Evolutionary conservation across 2,797 vertebrate genomes (phyloP).

Genomic region (Coccyzus lansbergi): DNA sequence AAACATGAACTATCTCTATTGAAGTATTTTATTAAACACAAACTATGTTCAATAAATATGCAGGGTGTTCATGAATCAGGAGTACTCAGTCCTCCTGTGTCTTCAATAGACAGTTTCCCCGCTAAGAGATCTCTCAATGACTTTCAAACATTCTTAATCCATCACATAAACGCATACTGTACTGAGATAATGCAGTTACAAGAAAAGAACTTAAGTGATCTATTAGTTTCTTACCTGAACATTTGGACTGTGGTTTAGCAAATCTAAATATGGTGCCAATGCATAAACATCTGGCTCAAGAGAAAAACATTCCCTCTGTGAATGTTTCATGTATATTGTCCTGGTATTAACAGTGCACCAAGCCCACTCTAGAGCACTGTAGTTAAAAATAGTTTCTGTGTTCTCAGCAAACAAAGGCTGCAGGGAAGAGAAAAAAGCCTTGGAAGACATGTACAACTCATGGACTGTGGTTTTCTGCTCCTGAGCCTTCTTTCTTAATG

Average conservation of each 20-base stretch:
- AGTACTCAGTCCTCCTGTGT: not conserved
- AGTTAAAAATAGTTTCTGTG: conserved; percentile 80
- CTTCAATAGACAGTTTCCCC: not conserved
- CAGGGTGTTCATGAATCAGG: not conserved
- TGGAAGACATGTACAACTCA: conserved; percentile 78
- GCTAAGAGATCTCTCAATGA: not conserved
- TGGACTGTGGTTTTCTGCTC: conserved; percentile 80
- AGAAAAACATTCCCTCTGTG: conserved; percentile 77
- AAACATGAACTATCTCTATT: not conserved
- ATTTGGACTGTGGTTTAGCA: conserved; percentile 90
- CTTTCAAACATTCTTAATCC: not conserved
- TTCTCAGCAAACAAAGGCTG: conserved; percentile 84
- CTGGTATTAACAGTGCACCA: conserved; percentile 96
- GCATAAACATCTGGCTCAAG: conserved; percentile 85
- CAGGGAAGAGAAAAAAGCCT: conserved; percentile 84
- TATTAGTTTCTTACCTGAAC: conserved; percentile 82
- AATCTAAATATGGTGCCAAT: conserved; percentile 91
- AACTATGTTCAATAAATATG: too few species aligned
- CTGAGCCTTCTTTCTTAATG: conserved; percentile 74
- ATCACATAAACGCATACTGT: not conserved
- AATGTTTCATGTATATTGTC: conserved; percentile 87
- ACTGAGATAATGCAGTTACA: not conserved
- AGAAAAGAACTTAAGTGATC: not conserved
- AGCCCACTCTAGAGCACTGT: conserved; percentile 88
- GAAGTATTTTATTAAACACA: not conserved